phyloP scores from a whole-genome alignment of 2,888 invertebrate genomes.

The Drosophila recens region DNA sequence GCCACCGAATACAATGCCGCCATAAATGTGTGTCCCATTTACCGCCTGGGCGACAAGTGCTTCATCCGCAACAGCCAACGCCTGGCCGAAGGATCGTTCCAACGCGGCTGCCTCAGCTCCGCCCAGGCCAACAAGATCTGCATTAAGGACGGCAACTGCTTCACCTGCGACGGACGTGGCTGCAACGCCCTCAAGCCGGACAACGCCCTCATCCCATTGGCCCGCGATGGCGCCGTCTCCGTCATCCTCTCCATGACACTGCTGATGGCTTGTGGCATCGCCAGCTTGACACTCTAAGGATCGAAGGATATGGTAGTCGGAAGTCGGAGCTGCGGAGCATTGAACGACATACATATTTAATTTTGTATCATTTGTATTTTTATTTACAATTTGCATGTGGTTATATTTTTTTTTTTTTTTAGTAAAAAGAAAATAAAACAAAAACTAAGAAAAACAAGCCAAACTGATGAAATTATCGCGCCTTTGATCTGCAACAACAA shows the following conservation, averaged over 20 bases:
- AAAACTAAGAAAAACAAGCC: constrained; percentile 25
- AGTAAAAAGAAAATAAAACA: constrained; percentile 32
- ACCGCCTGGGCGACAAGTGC: constrained; percentile 81
- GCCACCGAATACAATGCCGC: constrained; percentile 69
- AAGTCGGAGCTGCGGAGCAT: neutral
- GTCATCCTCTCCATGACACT: constrained; percentile 58
- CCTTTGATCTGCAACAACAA: constrained; percentile 53
- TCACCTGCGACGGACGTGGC: constrained; percentile 80
- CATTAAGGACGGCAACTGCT: constrained; percentile 73
- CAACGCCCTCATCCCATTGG: constrained; percentile 72
- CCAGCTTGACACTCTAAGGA: constrained; percentile 32
- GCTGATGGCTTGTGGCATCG: constrained; percentile 51
- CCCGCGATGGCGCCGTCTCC: constrained; percentile 72
- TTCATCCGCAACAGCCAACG: constrained; percentile 78
- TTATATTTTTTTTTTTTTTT: constrained; percentile 20
- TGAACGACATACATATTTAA: neutral
- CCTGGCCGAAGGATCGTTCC: constrained; percentile 69
- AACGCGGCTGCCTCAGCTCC: constrained; percentile 82
- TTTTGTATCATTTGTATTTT: constrained; percentile 7
- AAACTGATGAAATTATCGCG: constrained; percentile 28
- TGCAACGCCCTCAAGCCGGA: constrained; percentile 79
- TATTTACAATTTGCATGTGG: constrained; percentile 10
- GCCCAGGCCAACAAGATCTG: constrained; percentile 76
- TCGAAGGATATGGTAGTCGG: neutral
- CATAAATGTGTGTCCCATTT: constrained; percentile 75